A percentile compares a stretch with the other conserved stretches of the same genome.
These are phyloP conservation scores for Whitmania pigra DNA, from an alignment of 1,140 invertebrate species.

Conservation along the genomic window DNA sequence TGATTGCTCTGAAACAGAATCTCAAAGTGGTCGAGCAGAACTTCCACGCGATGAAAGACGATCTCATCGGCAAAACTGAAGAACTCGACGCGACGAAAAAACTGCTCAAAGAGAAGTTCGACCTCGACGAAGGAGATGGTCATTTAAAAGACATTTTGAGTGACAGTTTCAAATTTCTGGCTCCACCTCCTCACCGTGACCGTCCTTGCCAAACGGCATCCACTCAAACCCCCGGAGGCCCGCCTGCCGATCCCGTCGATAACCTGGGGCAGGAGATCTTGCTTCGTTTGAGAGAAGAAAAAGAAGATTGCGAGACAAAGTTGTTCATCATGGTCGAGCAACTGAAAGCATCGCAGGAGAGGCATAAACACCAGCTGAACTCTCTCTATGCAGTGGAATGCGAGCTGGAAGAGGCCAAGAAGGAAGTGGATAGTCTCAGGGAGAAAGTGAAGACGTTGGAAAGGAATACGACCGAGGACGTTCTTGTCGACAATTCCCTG, in stretches of 20 bases:
- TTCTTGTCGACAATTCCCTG: too few species aligned
- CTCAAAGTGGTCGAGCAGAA: slow-evolving; percentile 41
- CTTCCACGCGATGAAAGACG: slow-evolving; percentile 43
- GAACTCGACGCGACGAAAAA: slow-evolving; percentile 20
- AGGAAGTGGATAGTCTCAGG: neutral
- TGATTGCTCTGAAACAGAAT: slow-evolving; percentile 39
- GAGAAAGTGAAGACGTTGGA: neutral
- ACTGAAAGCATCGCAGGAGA: neutral
- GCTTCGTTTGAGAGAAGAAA: neutral
- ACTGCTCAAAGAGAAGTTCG: neutral
- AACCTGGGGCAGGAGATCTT: neutral
- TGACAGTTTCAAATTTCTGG: too few species aligned
- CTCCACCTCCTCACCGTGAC: neutral
- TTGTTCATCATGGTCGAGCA: neutral
- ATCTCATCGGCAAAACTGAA: slow-evolving; percentile 34
- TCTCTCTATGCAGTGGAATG: neutral
- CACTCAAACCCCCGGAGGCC: neutral
- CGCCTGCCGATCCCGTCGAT: neutral
- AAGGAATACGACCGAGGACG: too few species aligned
- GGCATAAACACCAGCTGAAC: slow-evolving; percentile 6
- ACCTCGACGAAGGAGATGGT: neutral
- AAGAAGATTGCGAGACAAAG: neutral
- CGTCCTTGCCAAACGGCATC: neutral
- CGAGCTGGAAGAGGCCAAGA: neutral
- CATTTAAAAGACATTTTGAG: too few species aligned